Evolutionary conservation across 2,113 vertebrate species (phyloP).

Genomic region (Misgurnus anguillicaudatus): DNA sequence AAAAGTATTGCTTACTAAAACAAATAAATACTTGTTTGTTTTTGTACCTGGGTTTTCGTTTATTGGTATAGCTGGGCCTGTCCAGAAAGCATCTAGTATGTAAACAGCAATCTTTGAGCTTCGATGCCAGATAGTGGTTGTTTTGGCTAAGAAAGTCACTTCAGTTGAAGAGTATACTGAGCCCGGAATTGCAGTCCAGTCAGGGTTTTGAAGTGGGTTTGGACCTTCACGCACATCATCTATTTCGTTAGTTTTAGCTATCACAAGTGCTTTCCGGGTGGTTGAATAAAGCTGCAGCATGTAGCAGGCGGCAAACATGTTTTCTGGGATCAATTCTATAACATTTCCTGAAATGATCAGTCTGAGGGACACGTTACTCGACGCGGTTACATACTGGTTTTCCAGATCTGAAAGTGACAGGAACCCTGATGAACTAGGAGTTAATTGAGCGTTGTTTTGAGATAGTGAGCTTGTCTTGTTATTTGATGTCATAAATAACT

Average conservation of each 20-base stretch:
- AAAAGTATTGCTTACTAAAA: too few species aligned
- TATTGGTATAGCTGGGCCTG: conserved; percentile 17
- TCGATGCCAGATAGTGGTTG: not conserved
- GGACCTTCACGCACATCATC: not conserved
- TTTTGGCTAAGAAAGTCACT: not conserved
- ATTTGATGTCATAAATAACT: conserved; percentile 38
- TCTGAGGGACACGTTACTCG: conserved; percentile 54
- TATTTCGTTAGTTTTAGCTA: conserved; percentile 39
- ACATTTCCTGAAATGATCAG: conserved; percentile 57
- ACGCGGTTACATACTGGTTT: not conserved
- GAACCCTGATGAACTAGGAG: fast-evolving
- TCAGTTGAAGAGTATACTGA: not conserved
- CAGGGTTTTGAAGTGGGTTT: fast-evolving
- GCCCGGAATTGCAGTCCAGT: not conserved
- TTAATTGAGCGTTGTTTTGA: fast-evolving
- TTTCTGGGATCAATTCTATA: conserved; percentile 40
- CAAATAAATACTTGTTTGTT: not conserved
- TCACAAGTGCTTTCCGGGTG: conserved; percentile 9
- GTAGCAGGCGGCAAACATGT: conserved; percentile 62
- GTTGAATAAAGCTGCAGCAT: fast-evolving
- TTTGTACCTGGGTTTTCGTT: not conserved
- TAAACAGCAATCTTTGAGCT: conserved; percentile 27
- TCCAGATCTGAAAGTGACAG: conserved; percentile 16
- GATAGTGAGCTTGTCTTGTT: fast-evolving
- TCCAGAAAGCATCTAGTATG: not conserved